phyloP scores from a whole-genome alignment of 2,797 vertebrate species.

The Oophaga sylvatica region DNA sequence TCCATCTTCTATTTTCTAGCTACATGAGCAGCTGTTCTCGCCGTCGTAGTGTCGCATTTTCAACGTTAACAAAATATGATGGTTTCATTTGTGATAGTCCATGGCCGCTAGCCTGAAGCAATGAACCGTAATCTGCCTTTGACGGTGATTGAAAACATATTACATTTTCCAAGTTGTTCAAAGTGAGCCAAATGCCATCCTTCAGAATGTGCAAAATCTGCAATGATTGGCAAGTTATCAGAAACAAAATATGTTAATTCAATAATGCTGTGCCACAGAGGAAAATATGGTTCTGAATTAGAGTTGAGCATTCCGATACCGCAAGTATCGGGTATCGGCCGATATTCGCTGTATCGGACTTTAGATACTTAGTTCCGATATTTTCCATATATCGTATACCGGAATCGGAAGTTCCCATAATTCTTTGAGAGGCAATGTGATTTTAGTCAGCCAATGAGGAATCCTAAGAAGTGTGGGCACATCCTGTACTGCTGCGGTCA shows the following conservation, averaged over 20 bases:
- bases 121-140: slow-evolving; percentile 54
- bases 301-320: too few species aligned
- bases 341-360: too few species aligned
- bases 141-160: slow-evolving; percentile 59
- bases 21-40: slow-evolving; percentile 35
- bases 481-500: too few species aligned
- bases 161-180: slow-evolving; percentile 55
- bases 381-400: too few species aligned
- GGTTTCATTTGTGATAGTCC: slow-evolving; percentile 52
- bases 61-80: slow-evolving; percentile 54
- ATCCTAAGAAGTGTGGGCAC: too few species aligned
- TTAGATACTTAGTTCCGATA: too few species aligned
- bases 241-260: slow-evolving; percentile 55
- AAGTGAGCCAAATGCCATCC: slow-evolving; percentile 46
- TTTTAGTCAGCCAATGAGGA: too few species aligned
- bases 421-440: too few species aligned
- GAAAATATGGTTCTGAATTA: slow-evolving; percentile 22
- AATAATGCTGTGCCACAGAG: slow-evolving; percentile 38
- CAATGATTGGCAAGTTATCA: slow-evolving; percentile 52
- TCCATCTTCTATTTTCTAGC: slow-evolving; percentile 35
- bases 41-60: slow-evolving; percentile 29
- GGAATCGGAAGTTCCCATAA: too few species aligned
- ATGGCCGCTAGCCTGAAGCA: slow-evolving; percentile 46
- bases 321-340: too few species aligned
- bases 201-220: slow-evolving; percentile 41